These are phyloP conservation scores for Metopolophium dirhodum DNA, from an alignment of 1,140 invertebrate species.

Conservation along the genomic window DNA sequence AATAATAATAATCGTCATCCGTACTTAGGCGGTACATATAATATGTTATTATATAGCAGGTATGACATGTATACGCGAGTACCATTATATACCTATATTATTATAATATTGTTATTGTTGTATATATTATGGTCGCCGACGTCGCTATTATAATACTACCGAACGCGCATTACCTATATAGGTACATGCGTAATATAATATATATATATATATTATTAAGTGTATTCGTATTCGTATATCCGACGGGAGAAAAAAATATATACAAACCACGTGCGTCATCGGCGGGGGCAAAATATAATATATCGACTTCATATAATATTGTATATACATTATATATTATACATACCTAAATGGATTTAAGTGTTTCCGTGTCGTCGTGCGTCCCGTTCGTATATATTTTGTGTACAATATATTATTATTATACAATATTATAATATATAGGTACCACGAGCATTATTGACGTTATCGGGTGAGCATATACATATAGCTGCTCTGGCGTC, in stretches of 20 bases:
- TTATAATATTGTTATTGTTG: neutral
- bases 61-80: neutral
- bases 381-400: neutral
- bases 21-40: neutral
- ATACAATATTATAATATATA: neutral
- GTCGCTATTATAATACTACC: neutral
- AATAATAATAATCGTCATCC: neutral
- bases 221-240: neutral
- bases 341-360: neutral
- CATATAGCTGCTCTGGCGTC: neutral
- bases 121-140: neutral
- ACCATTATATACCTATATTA: neutral
- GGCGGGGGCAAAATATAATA: neutral
- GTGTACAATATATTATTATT: neutral
- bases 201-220: too few species aligned
- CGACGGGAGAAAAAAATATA: neutral
- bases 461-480: neutral
- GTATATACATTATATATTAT: neutral
- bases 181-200: too few species aligned
- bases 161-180: neutral
- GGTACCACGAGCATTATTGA: neutral
- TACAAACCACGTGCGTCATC: neutral
- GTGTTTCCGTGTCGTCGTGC: constrained; percentile 5
- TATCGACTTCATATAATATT: neutral
- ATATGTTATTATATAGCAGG: neutral